These are phyloP conservation scores for Dasypus novemcinctus DNA, from an alignment of 2,113 vertebrate genomes.

Conservation along the genomic window DNA sequence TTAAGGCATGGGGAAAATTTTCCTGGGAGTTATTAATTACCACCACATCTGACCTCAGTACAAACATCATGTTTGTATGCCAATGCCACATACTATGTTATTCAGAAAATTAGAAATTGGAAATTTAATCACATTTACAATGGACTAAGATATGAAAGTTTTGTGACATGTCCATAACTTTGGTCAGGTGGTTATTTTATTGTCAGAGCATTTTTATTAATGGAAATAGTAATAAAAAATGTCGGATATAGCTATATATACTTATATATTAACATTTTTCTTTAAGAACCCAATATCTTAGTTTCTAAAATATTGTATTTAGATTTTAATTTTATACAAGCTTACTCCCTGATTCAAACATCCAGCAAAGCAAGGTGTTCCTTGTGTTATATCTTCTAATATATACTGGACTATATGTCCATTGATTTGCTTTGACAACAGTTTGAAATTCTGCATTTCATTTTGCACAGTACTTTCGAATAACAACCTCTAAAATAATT, in stretches of 20 bases:
- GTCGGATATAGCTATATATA: background rate
- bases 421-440: background rate
- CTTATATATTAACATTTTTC: background rate
- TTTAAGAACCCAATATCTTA: background rate
- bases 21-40: background rate
- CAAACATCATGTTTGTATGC: background rate
- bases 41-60: background rate
- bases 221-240: background rate
- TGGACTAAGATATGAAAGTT: background rate
- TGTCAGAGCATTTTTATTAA: background rate
- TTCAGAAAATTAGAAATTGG: background rate
- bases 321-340: background rate
- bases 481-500: slow-evolving; percentile 20
- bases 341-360: background rate
- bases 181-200: background rate
- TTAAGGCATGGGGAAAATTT: background rate
- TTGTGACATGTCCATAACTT: background rate
- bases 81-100: background rate
- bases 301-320: background rate
- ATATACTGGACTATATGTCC: background rate
- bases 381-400: background rate
- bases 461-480: background rate
- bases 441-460: background rate
- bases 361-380: background rate
- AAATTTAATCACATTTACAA: background rate